Evolutionary conservation across 2,888 invertebrate genomes (phyloP).

Genomic region (Stegana nigrithorax): DNA sequence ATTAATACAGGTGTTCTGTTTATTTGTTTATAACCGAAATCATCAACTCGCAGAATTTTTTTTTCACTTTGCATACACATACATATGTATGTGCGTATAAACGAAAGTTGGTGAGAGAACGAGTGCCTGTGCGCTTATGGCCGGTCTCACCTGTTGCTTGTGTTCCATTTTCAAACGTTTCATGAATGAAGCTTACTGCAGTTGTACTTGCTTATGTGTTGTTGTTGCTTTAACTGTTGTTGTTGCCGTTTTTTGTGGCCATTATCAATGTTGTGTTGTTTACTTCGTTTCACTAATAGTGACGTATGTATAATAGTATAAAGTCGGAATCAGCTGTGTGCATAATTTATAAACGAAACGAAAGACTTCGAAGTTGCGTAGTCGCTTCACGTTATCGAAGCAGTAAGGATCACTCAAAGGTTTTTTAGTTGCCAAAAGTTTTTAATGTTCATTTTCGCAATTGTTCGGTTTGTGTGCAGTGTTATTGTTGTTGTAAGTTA

Average conservation of each 20-base stretch:
- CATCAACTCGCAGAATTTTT: no score
- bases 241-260: no score
- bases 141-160: no score
- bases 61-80: no score
- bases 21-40: no score
- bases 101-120: no score
- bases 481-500: no score
- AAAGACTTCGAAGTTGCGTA: neutral
- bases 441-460: neutral
- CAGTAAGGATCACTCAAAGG: neutral
- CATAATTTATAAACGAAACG: neutral
- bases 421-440: neutral
- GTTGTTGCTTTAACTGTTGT: neutral
- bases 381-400: neutral
- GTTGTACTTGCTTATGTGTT: neutral
- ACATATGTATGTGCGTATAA: no score
- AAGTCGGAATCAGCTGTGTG: constrained; percentile 4
- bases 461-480: neutral
- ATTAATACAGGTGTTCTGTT: no score
- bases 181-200: neutral
- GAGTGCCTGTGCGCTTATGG: no score
- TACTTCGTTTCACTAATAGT: neutral
- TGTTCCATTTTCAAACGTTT: neutral
- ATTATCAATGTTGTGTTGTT: no score
- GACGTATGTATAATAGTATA: no score